Evolutionary conservation across 2,113 vertebrate genomes (phyloP), one percentile per base, ranked within the genome.

Genomic region (human): DNA sequence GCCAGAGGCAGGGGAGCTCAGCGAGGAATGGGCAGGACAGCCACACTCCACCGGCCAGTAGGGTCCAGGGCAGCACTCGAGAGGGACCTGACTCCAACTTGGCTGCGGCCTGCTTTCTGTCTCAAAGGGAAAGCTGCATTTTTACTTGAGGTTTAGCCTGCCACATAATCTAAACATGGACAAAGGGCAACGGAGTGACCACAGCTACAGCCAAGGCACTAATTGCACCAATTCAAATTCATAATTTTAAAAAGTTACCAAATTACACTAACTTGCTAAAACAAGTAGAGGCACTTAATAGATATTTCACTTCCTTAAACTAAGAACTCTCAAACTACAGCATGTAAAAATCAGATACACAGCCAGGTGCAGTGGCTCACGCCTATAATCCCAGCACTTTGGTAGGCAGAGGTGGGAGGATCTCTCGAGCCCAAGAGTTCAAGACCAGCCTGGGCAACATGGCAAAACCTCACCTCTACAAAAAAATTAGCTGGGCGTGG

Each of bases 201-300:
- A 32, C 17, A 43, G 82, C 66, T 91, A 43, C 90, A 86, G 59
- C 6, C 20, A 9, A 55, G 52, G 61, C 8, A 86, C 4, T 17
- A 30, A 30, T 0, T 48, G 45, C 16, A 84, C 66, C 43, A 43
- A 59, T 55, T 70, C 52, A 52, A 64, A 94, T 13, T 68, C 55
- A 75, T 25, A 79, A 48, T 38, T 76, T 45, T 76, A 35, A 80
- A 89, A 86, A 95, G 75, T 66, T 80, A 93, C 73, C 70, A 55
- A 72, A n/a, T 78, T 73, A 90, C 2, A 59, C 38, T 40, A 72
- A 45, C 50, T 82, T 23, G 14, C 70, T 73, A 84, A 84, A 86
- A 27, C 59, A 88, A 95, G 78, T 30, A 57, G 2, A 43, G 30
- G 23, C 40, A 79, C 52, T 52, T 57, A 40, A 57, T 0, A 52